Conservation (phyloP, 2,113 vertebrate genomes). For the Macquaria ambigua region DNA sequence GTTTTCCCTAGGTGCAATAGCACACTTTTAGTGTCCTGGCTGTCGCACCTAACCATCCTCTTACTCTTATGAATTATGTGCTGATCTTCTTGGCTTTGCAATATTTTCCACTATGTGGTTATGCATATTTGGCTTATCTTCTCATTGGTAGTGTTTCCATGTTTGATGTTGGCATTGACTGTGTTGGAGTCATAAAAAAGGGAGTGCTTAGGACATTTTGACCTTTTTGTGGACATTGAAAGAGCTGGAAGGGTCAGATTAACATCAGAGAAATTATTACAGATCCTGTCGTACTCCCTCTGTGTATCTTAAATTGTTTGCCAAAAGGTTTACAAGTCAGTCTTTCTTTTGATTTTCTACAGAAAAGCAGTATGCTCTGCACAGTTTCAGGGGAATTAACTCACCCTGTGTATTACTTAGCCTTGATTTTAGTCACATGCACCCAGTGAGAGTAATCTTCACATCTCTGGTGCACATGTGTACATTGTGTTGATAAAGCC, state of each 20-base stretch:
- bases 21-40: conserved; percentile 4
- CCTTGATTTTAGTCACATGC: conserved; percentile 3
- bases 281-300: not conserved
- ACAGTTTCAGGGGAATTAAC: not conserved
- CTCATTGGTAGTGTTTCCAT: conserved; percentile 60
- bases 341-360: not conserved
- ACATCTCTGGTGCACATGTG: conserved; percentile 12
- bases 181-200: not conserved
- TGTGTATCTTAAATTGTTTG: conserved; percentile 24
- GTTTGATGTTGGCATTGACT: conserved; percentile 26
- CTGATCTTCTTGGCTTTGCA: conserved; percentile 24
- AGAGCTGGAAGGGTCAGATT: not conserved
- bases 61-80: conserved; percentile 8
- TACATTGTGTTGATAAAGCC: conserved; percentile 25
- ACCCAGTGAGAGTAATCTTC: not conserved
- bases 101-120: conserved; percentile 35
- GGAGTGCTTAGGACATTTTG: conserved; percentile 26
- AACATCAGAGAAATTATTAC: conserved; percentile 16
- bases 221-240: conserved; percentile 28
- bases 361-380: not conserved
- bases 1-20: conserved; percentile 39
- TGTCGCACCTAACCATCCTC: conserved; percentile 16
- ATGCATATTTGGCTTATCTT: conserved; percentile 37
- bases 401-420: not conserved
- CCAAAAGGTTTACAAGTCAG: conserved; percentile 24